A percentile compares a stretch with the other conserved stretches of the same genome.
phyloP scores from a whole-genome alignment of 2,888 invertebrate genomes.

The Leucophora obtusa region DNA sequence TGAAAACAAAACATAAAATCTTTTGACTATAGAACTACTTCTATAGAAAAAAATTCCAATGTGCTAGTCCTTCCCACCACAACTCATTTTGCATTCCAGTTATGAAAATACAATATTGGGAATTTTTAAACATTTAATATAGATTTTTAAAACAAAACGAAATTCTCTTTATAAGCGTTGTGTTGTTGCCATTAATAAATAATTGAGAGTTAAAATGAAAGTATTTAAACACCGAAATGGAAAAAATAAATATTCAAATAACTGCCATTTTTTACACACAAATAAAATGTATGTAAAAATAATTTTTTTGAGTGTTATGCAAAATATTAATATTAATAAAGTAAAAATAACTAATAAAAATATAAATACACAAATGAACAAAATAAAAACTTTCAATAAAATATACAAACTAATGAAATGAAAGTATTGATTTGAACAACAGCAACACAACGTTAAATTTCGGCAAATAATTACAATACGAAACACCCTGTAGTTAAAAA shows the following conservation, averaged over 20 bases:
- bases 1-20: not conserved
- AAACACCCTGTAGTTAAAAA: conserved; percentile 35
- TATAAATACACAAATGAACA: conserved; percentile 43
- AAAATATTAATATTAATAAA: conserved; percentile 57
- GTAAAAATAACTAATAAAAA: conserved; percentile 45
- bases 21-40: not conserved
- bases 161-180: conserved; percentile 47
- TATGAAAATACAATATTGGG: not conserved
- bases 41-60: not conserved
- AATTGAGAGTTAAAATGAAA: conserved; percentile 62
- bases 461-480: conserved; percentile 1
- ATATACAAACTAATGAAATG: conserved; percentile 21
- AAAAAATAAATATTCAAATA: conserved; percentile 67
- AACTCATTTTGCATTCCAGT: not conserved
- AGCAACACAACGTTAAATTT: conserved; percentile 37
- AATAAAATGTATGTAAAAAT: conserved; percentile 70
- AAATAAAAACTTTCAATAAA: conserved; percentile 49
- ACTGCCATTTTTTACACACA: conserved; percentile 77
- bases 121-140: not conserved
- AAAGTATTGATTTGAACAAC: conserved; percentile 34
- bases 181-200: conserved; percentile 65
- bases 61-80: not conserved
- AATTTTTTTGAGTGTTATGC: conserved; percentile 69
- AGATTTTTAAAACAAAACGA: not conserved
- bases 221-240: conserved; percentile 64